These are phyloP conservation scores for Acrossocheilus fasciatus DNA, from an alignment of 2,797 vertebrate genomes.

Conservation along the genomic window DNA sequence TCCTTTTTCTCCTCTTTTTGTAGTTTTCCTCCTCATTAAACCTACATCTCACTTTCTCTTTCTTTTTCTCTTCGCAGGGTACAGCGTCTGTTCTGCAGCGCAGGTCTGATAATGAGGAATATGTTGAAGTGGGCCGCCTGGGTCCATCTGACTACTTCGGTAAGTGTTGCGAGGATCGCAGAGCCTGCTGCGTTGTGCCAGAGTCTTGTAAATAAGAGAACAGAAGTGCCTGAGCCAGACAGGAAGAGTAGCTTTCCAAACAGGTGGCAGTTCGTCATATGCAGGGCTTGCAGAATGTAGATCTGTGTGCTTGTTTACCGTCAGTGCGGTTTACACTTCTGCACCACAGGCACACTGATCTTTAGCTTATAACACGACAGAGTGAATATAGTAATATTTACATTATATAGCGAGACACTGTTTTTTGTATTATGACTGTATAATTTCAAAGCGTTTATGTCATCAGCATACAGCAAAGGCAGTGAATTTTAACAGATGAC, in stretches of 20 bases:
- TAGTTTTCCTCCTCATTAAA: neutral
- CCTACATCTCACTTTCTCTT: constrained; percentile 35
- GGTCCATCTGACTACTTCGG: constrained; percentile 98
- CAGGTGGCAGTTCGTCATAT: constrained; percentile 41
- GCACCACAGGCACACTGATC: constrained; percentile 11
- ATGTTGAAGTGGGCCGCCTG: constrained; percentile 93
- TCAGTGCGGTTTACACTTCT: constrained; percentile 39
- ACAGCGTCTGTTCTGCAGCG: constrained; percentile 96
- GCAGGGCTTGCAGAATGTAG: constrained; percentile 46
- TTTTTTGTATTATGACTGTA: constrained; percentile 8
- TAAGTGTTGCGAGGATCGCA: constrained; percentile 72
- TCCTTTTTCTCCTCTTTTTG: constrained; percentile 37
- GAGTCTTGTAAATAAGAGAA: constrained; percentile 28
- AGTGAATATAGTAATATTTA: constrained; percentile 30
- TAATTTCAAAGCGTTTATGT: neutral
- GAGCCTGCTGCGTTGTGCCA: constrained; percentile 17
- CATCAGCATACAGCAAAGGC: neutral
- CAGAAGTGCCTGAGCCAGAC: constrained; percentile 31
- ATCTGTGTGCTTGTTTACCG: constrained; percentile 40
- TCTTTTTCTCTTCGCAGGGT: constrained; percentile 78
- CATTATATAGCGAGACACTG: constrained; percentile 4
- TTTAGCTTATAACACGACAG: neutral
- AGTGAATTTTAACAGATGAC: neutral
- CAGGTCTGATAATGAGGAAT: constrained; percentile 93
- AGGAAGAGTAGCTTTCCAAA: constrained; percentile 42